phyloP scores from a whole-genome alignment of 1,140 invertebrate genomes.

The Gonatopus flavifemur region DNA sequence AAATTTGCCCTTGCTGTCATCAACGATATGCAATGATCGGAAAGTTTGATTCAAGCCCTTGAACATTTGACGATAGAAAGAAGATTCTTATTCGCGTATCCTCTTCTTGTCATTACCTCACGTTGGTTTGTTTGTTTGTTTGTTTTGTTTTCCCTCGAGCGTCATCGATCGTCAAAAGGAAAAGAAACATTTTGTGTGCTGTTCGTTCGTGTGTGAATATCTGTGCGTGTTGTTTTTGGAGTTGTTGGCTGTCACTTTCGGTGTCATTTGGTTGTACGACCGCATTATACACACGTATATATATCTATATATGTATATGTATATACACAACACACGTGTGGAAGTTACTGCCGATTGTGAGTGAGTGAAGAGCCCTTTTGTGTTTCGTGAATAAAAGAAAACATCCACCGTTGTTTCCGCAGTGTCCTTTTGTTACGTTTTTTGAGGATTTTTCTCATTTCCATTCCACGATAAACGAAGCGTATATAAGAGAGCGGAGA shows the following conservation, averaged over 20 bases:
- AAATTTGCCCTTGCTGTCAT: not conserved
- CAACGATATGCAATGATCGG: too few species aligned
- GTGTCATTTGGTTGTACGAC: conserved; percentile 1
- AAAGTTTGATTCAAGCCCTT: not conserved
- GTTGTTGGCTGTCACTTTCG: not conserved
- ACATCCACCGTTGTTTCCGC: conserved; percentile 15
- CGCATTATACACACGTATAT: conserved; percentile 8
- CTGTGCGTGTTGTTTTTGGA: too few species aligned
- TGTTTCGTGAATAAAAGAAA: conserved; percentile 32
- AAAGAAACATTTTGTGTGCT: too few species aligned
- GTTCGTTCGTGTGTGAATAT: too few species aligned
- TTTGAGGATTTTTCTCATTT: conserved; percentile 27
- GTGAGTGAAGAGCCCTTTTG: conserved; percentile 23
- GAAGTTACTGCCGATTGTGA: conserved; percentile 13
- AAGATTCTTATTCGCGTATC: not conserved
- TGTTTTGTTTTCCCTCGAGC: not conserved
- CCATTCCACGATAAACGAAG: not conserved
- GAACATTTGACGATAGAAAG: too few species aligned
- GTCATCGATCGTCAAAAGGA: conserved; percentile 1
- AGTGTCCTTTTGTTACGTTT: conserved; percentile 29
- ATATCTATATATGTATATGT: too few species aligned
- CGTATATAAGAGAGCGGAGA: conserved; percentile 18
- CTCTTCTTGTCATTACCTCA: conserved; percentile 3
- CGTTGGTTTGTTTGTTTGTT: not conserved
- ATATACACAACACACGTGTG: too few species aligned